These are phyloP conservation scores for Melanogrammus aeglefinus DNA, from an alignment of 2,797 vertebrate species.

Conservation along the genomic window DNA sequence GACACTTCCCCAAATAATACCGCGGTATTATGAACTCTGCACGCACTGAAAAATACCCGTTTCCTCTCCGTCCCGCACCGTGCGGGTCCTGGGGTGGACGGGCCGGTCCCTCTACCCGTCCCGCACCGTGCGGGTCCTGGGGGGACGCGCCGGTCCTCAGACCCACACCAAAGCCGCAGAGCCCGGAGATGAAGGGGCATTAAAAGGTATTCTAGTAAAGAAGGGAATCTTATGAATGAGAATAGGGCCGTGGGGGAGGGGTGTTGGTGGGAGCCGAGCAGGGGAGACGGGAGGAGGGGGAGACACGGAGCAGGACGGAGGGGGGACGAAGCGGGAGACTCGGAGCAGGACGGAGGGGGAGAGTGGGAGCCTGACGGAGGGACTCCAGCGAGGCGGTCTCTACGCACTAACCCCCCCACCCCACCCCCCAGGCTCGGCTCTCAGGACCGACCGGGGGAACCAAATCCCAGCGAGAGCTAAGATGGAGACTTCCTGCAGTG, in stretches of 20 bases:
- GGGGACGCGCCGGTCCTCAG: not conserved
- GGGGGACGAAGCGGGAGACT: not conserved
- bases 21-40: too few species aligned
- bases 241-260: slow-evolving; percentile 77
- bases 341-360: not conserved
- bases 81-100: too few species aligned
- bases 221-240: slow-evolving; percentile 92
- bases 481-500: too few species aligned
- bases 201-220: slow-evolving; percentile 40
- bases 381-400: too few species aligned
- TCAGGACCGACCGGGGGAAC: too few species aligned
- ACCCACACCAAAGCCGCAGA: not conserved
- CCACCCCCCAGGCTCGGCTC: too few species aligned
- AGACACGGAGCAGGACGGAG: not conserved
- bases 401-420: too few species aligned
- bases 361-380: too few species aligned
- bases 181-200: slow-evolving; percentile 21
- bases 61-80: not conserved
- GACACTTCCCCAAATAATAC: not conserved
- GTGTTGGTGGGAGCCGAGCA: slow-evolving; percentile 62
- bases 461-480: too few species aligned
- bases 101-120: too few species aligned
- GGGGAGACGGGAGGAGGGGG: not conserved
- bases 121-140: too few species aligned
- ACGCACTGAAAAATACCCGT: not conserved